Evolutionary conservation across 2,888 invertebrate species (phyloP), one percentile per base, ranked within the genome.

Genomic region (Mimachlamys varia): DNA sequence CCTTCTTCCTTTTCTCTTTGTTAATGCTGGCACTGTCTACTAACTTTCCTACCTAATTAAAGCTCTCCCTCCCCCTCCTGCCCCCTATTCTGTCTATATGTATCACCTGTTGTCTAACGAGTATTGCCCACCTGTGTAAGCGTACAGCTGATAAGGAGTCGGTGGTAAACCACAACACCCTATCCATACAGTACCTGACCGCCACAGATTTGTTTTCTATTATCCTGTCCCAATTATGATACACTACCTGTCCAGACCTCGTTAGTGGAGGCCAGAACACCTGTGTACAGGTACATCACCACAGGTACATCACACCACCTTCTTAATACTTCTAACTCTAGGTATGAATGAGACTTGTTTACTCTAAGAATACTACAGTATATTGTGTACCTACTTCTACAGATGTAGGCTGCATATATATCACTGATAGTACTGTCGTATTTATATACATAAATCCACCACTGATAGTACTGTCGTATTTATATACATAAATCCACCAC

Each of bases 141-240:
- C 33, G 2, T 58, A 58, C 53, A 58, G 58, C 58, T 58, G 58
- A 58, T 58, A 58, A 58, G 58, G 10, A 58, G 7, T 22, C 58
- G 22, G 19, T 58, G 58, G 33, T 33, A 27, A 76, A 76, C 76
- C 76, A 76, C 15, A 76, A 76, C 76, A 76, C n/a, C 58, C 58
- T 19, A 58, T 58, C 19, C 58, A 58, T 58, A 58, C 58, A n/a
- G n/a, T n/a, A 58, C 76, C 76, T 76, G 76, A 76, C 33, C 76
- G 76, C 13, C 13, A 76, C 76, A 76, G 27, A 76, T 76, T 76
- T 76, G 76, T 76, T 76, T 33, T 10, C 13, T 15, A 76, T 76
- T 76, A 76, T 76, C 76, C 76, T 76, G 76, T 33, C 76, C 76
- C 76, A 76, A 76, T 76, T 76, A 76, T 76, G 76, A 76, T 76